A percentile compares a stretch with the other conserved stretches of the same genome.
phyloP scores from a whole-genome alignment of 2,797 vertebrate species.

The Podarcis siculus region DNA sequence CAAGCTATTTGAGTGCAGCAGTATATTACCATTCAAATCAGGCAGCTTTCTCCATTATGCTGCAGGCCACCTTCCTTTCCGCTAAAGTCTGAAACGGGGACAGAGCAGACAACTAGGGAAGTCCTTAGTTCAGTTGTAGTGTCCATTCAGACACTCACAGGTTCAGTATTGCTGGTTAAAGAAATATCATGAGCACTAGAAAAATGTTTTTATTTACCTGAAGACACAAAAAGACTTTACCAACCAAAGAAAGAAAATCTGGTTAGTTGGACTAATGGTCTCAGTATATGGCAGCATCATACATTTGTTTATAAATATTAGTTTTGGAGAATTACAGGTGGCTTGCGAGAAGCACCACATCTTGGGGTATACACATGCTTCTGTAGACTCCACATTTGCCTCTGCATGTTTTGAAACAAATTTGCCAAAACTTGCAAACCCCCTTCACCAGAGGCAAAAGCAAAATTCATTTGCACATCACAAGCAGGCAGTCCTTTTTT shows the following conservation, averaged over 20 bases:
- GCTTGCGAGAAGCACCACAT: not conserved
- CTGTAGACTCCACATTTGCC: not conserved
- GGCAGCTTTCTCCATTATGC: not conserved
- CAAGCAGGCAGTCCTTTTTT: not conserved
- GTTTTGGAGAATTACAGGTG: not conserved
- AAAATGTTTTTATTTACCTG: not conserved
- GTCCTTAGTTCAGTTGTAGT: not conserved
- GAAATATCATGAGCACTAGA: not conserved
- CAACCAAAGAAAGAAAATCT: not conserved
- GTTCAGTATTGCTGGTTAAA: not conserved
- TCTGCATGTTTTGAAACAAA: not conserved
- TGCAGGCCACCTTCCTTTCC: not conserved
- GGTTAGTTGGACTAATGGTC: not conserved
- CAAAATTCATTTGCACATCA: not conserved
- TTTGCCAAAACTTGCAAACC: not conserved
- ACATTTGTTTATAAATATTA: no score
- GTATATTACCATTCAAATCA: not conserved
- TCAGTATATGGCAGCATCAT: not conserved
- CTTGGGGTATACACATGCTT: not conserved
- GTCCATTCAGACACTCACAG: not conserved
- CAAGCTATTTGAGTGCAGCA: not conserved
- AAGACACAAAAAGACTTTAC: not conserved
- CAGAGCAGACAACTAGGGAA: not conserved
- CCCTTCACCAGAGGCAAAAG: not conserved
- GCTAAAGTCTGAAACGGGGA: not conserved